Base-by-base conservation (phyloP, 1,140 invertebrate genomes). In the Meloidogyne floridensis region DNA sequence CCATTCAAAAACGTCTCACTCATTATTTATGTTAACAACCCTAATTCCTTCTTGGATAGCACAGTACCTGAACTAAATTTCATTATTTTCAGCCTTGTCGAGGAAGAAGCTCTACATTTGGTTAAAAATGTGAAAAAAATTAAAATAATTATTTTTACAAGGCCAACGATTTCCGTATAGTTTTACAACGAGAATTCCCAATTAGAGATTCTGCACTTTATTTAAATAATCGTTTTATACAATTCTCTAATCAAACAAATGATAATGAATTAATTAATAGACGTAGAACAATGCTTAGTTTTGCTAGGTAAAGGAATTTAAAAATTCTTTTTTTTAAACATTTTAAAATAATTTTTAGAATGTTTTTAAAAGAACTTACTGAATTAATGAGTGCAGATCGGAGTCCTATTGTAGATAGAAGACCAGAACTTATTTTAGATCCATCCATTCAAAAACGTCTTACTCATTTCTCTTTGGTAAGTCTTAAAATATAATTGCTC, bases 141-240 rank as follows among this genome's bases (percentile, higher is more conserved):
- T 42, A 43, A 5, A 70, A 59, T 32, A 32, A 32, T 59, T 18
- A 20, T 15, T 4, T 92, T 11, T 32, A 42, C 13, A 13, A 79
- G 77, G 97, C 97, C 18, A 92, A 96, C 87, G 97, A 99, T 91
- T 99, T 98, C 91, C 95, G 95, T 75, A 98, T 98, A 91, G 95
- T 98, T 53, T 98, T 97, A 90, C 97, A 99, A 92, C 98, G 96
- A 4, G 97, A 99, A 92, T 99, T 99, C 91, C 97, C 97, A 0
- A 94, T 96, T 53, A 93, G 95, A 75, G 96, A 98, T 91, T 72
- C 87, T 51, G 84, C 75, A 0, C 43, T 79, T 11, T 85, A 87
- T 65, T 72, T 79, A 18, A 79, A 79, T 10, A 20, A 47, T 13
- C 77, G 47, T 42, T 79, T 79, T 72, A 47, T 79, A 11, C 59